A percentile compares a stretch with the other conserved stretches of the same genome.
phyloP scores from a whole-genome alignment of 2,888 invertebrate species.

The Amaurobius ferox region DNA sequence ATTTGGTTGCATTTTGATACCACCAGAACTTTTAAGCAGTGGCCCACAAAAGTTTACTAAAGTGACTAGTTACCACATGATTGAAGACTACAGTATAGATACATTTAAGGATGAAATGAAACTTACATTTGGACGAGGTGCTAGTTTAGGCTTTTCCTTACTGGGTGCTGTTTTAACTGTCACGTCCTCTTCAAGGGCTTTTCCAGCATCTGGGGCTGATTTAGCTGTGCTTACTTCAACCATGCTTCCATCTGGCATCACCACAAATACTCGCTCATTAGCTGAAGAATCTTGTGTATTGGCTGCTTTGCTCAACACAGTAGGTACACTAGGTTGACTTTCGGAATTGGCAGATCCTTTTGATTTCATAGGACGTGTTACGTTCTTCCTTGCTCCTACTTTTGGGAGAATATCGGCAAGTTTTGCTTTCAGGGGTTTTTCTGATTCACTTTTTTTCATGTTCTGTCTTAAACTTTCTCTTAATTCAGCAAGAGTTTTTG shows the following conservation, averaged over 20 bases:
- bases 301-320: neutral
- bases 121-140: constrained; percentile 13
- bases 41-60: no score
- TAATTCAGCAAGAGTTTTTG: constrained; percentile 51
- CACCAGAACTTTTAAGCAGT: no score
- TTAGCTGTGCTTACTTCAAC: constrained; percentile 66
- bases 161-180: neutral
- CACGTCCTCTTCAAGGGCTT: constrained; percentile 9
- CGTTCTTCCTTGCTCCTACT: constrained; percentile 57
- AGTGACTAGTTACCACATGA: no score
- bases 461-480: constrained; percentile 34
- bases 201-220: neutral
- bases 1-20: no score
- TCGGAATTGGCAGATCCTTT: constrained; percentile 9
- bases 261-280: constrained; percentile 69
- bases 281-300: constrained; percentile 9
- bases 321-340: neutral
- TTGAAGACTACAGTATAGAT: no score
- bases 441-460: constrained; percentile 34
- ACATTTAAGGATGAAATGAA: neutral
- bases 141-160: constrained; percentile 7
- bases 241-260: constrained; percentile 70
- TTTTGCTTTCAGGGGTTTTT: constrained; percentile 12
- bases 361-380: constrained; percentile 22
- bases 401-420: constrained; percentile 12